Evolutionary conservation across 2,113 vertebrate species (phyloP), one percentile per base, ranked within the genome.

Genomic region (Cryptomyrus ogoouensis): DNA sequence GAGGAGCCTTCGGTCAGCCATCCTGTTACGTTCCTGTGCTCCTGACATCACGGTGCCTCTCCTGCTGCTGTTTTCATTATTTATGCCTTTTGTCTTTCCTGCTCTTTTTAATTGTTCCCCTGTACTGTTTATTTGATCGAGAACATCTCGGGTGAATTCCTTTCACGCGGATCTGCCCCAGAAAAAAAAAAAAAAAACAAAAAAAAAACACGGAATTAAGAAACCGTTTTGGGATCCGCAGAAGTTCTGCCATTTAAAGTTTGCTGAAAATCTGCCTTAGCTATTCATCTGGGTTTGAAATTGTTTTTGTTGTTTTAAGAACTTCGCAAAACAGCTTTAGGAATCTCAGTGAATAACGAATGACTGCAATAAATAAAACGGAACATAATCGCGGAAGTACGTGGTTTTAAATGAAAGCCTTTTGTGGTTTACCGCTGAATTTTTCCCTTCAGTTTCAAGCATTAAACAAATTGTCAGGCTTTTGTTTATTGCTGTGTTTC

Each of bases 331-430:
- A 90, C 90, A 88, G 86, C 53, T 88, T 90, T 89, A 53, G 90
- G 80, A 89, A 46, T 31, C 10, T 27, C 24, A 6, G 70, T 77
- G 87, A 91, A 89, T 87, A 92, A 89, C 90, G 80, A 56, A 87
- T 31, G 24, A 90, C 47, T 89, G 88, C 53, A 46, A 44, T 91
- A 47, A 92, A 92, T 91, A 89, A 90, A 84, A 87, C 52, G 91
- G 77, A 89, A 87, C 49, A 74, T 91, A 70, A 52, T 89, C 31
- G 5, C 39, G 85, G 66, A 92, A 88, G 83, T 90, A 77, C 90
- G 87, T 58, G 21, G 91, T 91, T 35, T 80, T 77, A 4, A 50
- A 91, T 58, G 15, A 74, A 87, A 56, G 56, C 58, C 58, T 21
- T 89, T 46, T 87, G 83, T 56, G 44, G 12, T 62, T 89, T 49